Evolutionary conservation across 2,888 invertebrate species (phyloP).

Genomic region (Itoplectis maculator): DNA sequence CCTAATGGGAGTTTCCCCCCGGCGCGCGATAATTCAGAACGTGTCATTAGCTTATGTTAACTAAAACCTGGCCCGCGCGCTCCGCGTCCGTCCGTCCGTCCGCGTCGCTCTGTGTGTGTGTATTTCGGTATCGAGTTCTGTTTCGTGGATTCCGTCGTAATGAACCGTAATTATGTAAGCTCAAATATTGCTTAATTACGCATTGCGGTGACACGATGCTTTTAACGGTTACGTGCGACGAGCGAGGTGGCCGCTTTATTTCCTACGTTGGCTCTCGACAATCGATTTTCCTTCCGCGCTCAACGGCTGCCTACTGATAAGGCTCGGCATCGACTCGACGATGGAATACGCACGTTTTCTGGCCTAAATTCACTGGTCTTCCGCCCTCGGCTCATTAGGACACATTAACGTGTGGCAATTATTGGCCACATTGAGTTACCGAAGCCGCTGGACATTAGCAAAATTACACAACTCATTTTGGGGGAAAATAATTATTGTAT

Average conservation of each 20-base stretch:
- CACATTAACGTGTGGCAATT: too few species aligned
- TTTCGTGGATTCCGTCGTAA: constrained; percentile 72
- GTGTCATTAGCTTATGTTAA: constrained; percentile 73
- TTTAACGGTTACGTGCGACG: constrained; percentile 70
- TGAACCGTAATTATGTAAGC: constrained; percentile 80
- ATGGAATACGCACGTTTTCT: too few species aligned
- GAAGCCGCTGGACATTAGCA: too few species aligned
- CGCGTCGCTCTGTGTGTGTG: background rate
- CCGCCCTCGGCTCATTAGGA: constrained; percentile 10
- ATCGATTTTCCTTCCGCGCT: constrained; percentile 55
- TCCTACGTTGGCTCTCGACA: background rate
- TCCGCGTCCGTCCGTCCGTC: background rate
- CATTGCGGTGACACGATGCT: constrained; percentile 72
- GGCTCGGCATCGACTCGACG: too few species aligned
- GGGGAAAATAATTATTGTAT: too few species aligned
- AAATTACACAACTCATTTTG: too few species aligned
- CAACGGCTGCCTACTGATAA: too few species aligned
- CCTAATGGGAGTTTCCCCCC: constrained; percentile 74
- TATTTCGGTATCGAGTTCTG: constrained; percentile 67
- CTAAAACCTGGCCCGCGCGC: constrained; percentile 56
- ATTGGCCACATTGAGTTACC: too few species aligned
- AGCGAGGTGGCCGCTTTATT: constrained; percentile 9
- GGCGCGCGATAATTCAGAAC: constrained; percentile 75
- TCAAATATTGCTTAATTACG: constrained; percentile 80
- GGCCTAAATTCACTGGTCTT: constrained; percentile 36